Evolutionary conservation across 2,797 vertebrate genomes (phyloP), one percentile per base, ranked within the genome.

Genomic region (Scleropages formosus): DNA sequence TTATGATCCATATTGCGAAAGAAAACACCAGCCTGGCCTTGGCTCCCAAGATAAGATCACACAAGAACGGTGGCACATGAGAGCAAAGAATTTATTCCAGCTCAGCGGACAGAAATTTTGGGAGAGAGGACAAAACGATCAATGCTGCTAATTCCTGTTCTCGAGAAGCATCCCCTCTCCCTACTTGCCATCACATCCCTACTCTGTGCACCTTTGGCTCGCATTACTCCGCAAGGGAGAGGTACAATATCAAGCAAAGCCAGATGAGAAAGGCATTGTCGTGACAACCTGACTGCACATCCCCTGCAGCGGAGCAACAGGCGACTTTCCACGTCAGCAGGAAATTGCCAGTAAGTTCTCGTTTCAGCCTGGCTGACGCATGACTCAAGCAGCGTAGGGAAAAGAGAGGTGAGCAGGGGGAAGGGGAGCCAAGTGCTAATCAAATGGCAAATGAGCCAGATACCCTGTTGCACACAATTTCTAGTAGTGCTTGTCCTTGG

Each of bases 391-490:
- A n/a, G n/a, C n/a, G n/a, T n/a, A n/a, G n/a, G 22, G 15, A 13
- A 59, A 16, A 4, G 15, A 18, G 39, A 11, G 18, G 61, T 6
- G 56, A 59, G 20, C 12, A n/a, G 51, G 24, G n/a, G 24, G 31
- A 4, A 20, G 47, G 49, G 16, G 49, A 77, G 70, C 68, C 61
- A 77, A 78, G 66, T 70, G 75, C 49, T 85, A 84, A 88, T 84
- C 84, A 85, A 87, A 83, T 59, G 81, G 79, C 80, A 68, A 75
- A 73, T 83, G 75, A 87, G 74, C 16, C 51, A 13, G 22, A 18
- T 64, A 68, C 6, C 31, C 59, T 81, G 83, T 75, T 79, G 75
- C 46, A 59, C 69, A 83, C 76, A 79, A 74, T 72, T 65, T 39
- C 79, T n/a, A 15, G 76, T 77, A 81, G 76, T 4, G 49, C 80